These are phyloP conservation scores for Macroramphosus scolopax DNA, from an alignment of 2,797 vertebrate species.

Conservation along the genomic window DNA sequence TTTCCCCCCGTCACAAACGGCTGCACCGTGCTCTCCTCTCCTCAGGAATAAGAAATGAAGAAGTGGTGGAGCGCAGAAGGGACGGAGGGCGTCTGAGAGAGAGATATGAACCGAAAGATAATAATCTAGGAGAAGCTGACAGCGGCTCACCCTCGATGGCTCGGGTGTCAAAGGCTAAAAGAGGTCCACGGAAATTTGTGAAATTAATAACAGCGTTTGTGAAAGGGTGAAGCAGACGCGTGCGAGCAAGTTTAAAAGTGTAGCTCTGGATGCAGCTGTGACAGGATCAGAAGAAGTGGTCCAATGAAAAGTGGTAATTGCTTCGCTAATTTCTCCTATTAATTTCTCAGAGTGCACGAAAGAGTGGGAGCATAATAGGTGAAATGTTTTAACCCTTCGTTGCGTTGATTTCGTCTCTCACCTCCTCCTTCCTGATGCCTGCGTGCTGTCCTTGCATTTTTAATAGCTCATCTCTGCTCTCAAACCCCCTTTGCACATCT, in stretches of 20 bases:
- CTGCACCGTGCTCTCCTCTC: constrained; percentile 31
- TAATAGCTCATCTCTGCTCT: constrained; percentile 48
- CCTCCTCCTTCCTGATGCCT: constrained; percentile 35
- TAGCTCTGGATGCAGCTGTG: constrained; percentile 77
- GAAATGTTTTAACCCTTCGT: constrained; percentile 75
- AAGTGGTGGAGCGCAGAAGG: constrained; percentile 27
- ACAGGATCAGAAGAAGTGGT: constrained; percentile 80
- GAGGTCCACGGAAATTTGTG: constrained; percentile 71
- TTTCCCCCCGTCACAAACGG: no score
- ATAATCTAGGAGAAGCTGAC: constrained; percentile 72
- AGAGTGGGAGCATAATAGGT: constrained; percentile 77
- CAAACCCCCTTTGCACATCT: constrained; percentile 7
- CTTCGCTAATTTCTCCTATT: constrained; percentile 82
- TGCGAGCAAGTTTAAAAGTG: constrained; percentile 52
- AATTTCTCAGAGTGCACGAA: constrained; percentile 76
- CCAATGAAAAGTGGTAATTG: constrained; percentile 86
- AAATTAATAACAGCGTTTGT: constrained; percentile 80
- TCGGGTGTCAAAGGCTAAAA: constrained; percentile 80
- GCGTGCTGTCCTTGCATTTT: constrained; percentile 33
- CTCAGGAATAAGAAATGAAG: constrained; percentile 28
- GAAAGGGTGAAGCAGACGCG: constrained; percentile 62
- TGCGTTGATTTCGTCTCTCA: constrained; percentile 39
- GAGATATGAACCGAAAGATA: constrained; percentile 57
- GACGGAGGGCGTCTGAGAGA: constrained; percentile 37
- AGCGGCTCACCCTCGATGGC: constrained; percentile 68